Percentiles rank a stretch among this genome's conserved stretches.
Conservation (phyloP, 64 coral and sea anemone genomes). For the Actinia tenebrosa region DNA sequence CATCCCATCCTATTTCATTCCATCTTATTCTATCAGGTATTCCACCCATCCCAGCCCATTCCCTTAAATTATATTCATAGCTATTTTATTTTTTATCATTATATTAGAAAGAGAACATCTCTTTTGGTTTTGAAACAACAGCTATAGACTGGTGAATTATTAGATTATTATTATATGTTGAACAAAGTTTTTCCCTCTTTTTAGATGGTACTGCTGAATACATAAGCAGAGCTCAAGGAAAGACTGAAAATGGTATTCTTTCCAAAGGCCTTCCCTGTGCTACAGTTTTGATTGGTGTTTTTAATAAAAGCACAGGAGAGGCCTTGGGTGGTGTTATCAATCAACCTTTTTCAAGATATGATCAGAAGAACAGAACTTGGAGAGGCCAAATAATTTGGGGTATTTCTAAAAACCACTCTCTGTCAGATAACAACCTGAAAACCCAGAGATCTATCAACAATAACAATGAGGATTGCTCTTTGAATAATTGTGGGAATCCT, state of each 20-base stretch:
- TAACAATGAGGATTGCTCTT: neutral
- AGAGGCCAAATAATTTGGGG: slow-evolving; percentile 54
- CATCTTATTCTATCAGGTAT: too few species aligned
- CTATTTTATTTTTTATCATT: too few species aligned
- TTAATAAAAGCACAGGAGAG: slow-evolving; percentile 50
- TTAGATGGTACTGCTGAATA: slow-evolving; percentile 77
- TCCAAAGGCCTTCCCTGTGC: slow-evolving; percentile 68
- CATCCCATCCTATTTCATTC: too few species aligned
- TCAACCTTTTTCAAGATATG: slow-evolving; percentile 62
- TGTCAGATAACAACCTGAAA: slow-evolving; percentile 1
- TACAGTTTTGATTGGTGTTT: slow-evolving; percentile 77
- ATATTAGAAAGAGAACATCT: too few species aligned
- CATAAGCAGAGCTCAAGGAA: slow-evolving; percentile 43
- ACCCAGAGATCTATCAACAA: neutral
- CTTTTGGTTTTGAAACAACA: too few species aligned
- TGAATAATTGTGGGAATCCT: neutral
- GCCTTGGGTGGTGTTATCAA: slow-evolving; percentile 72
- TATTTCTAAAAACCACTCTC: neutral
- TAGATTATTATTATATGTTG: too few species aligned
- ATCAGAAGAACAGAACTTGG: slow-evolving; percentile 34
- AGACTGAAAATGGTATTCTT: slow-evolving; percentile 20
- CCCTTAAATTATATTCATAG: too few species aligned
- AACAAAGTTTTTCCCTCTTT: neutral
- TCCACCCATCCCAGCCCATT: too few species aligned
- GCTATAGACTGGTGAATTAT: too few species aligned